Base-by-base conservation (phyloP, 2,888 invertebrate genomes). In the Andrena haemorrhoa region DNA sequence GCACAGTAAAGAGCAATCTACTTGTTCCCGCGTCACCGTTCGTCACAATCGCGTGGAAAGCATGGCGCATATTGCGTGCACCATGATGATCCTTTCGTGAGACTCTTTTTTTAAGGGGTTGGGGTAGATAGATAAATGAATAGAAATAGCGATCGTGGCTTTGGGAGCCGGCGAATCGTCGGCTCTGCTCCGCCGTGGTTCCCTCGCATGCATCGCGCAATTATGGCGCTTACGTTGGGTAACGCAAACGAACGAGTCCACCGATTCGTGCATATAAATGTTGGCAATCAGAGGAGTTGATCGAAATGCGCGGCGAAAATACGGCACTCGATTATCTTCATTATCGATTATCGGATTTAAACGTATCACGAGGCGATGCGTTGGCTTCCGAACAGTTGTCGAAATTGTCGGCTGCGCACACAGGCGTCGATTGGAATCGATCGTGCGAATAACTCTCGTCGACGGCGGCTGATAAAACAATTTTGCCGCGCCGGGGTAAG, bases 51-150 rank as follows among this genome's bases (percentile, higher is more conserved):
- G 68, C 53, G 72, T 61, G 83, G 69, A 75, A 72, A 77, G 73
- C 60, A 77, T 84, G 75, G 71, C 77, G 75, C 85, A 70, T 72
- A 83, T 72, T 85, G 77, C 61, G 85, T 78, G 83, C 87, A 74
- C 79, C 79, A 80, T 86, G 77, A 83, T 85, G 70, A 84, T 80
- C 76, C 56, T 84, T 80, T 74, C 51, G 51, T 68, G 66, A 72
- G 71, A 41, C 35, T 69, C 41, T 58, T n/a, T 51, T 51, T 51
- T 26, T 7, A 49, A 26, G 58, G 64, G 41, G 66, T 29, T 64
- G 49, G 41, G 41, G 41, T 16, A 47, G 47, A 16, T 53, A 29
- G 83, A 75, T 83, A 75, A 84, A 84, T 75, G 83, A 84, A 79
- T 84, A 79, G 83, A 84, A 84, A 84, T 61, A 41, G 26, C 29